Conservation (phyloP, 2,888 invertebrate genomes). For the Mantis religiosa region DNA sequence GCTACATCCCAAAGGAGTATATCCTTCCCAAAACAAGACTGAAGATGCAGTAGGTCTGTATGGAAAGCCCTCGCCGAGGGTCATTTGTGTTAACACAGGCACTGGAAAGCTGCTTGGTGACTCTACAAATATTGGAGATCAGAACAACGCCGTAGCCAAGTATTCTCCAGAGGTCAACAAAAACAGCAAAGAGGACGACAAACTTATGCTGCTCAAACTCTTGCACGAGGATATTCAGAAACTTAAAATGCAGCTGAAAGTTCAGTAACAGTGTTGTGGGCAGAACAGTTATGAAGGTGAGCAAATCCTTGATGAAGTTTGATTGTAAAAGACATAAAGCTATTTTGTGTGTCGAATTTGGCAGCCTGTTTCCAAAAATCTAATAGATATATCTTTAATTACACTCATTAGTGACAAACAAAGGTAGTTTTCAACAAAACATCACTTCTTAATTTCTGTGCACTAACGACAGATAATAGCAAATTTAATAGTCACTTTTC, state of each 20-base stretch:
- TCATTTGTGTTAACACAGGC: background rate
- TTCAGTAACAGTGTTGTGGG: background rate
- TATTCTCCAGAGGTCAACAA: background rate
- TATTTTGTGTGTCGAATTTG: no score
- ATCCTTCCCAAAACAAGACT: background rate
- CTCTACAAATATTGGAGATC: background rate
- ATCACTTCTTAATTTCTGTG: no score
- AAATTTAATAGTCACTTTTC: no score
- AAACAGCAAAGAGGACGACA: background rate
- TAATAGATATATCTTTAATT: no score
- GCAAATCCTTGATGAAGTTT: no score
- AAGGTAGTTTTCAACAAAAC: no score
- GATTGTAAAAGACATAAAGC: no score
- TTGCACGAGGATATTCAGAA: background rate
- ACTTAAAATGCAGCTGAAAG: background rate
- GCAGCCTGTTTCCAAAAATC: no score
- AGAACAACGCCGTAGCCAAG: background rate
- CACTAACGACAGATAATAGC: no score
- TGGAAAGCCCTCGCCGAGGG: background rate
- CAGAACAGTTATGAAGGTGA: no score
- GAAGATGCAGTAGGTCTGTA: background rate
- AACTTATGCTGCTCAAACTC: background rate
- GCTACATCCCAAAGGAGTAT: background rate
- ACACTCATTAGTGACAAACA: no score
- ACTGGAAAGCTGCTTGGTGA: background rate